Conservation (phyloP, 2,113 vertebrate genomes). For the Columbina picui region DNA sequence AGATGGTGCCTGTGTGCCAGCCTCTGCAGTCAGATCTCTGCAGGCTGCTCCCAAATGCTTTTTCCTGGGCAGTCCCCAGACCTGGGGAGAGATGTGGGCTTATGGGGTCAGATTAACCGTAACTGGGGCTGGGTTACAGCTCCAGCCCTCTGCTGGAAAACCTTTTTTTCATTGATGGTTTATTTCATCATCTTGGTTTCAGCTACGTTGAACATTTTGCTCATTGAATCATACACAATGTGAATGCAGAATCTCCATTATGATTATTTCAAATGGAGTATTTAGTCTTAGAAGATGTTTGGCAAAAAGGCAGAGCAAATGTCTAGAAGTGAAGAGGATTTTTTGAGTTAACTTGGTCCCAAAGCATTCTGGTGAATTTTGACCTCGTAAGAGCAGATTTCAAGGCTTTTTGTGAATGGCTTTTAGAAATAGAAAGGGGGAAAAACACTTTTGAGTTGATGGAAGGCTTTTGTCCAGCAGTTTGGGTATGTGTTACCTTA, state of each 20-base stretch:
- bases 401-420: background rate
- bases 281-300: background rate
- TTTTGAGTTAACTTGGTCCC: background rate
- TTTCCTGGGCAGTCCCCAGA: background rate
- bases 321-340: background rate
- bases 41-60: background rate
- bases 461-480: background rate
- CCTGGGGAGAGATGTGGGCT: background rate
- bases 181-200: background rate
- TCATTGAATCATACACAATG: background rate
- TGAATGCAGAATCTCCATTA: background rate
- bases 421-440: background rate
- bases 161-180: background rate
- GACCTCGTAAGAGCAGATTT: background rate
- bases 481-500: background rate
- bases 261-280: background rate
- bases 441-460: background rate
- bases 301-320: background rate
- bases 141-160: background rate
- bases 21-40: background rate
- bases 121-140: background rate
- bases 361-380: background rate
- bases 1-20: background rate
- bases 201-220: background rate
- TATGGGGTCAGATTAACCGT: background rate